A percentile compares a stretch with the other conserved stretches of the same genome.
Evolutionary conservation across 2,113 vertebrate genomes (phyloP).

Genomic region (Fulmarus glacialis): DNA sequence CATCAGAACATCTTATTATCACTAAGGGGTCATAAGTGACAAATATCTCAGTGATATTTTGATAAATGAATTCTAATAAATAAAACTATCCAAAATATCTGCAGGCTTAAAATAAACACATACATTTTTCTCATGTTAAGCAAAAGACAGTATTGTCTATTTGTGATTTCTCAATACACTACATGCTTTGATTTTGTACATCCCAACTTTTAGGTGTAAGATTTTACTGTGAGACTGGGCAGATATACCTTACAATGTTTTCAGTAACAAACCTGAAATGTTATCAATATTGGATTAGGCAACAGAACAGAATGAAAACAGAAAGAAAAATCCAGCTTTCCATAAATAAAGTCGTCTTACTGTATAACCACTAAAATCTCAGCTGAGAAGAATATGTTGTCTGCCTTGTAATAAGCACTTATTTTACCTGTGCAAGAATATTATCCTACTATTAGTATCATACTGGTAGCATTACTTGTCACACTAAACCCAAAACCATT

Average conservation of each 20-base stretch:
- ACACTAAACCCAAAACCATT: neutral
- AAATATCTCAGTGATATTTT: neutral
- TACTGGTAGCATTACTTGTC: neutral
- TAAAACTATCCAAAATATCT: neutral
- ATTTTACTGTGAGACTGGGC: neutral
- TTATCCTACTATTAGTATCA: neutral
- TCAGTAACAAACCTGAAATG: constrained; percentile 31
- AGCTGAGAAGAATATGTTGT: neutral
- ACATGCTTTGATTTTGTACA: neutral
- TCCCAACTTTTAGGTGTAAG: neutral
- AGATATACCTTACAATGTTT: neutral
- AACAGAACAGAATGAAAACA: neutral
- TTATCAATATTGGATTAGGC: neutral
- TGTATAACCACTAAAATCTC: neutral
- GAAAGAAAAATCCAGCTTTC: neutral
- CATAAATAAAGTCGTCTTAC: neutral
- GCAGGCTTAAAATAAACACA: neutral
- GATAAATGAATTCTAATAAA: constrained; percentile 4
- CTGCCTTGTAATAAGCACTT: neutral
- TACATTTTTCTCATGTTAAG: neutral
- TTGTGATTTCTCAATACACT: constrained; percentile 1
- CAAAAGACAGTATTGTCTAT: neutral
- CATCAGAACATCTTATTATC: neutral
- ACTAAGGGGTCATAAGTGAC: neutral
- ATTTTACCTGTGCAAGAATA: neutral